Evolutionary conservation across 2,113 vertebrate genomes (phyloP).

Genomic region (Chiloscyllium plagiosum): DNA sequence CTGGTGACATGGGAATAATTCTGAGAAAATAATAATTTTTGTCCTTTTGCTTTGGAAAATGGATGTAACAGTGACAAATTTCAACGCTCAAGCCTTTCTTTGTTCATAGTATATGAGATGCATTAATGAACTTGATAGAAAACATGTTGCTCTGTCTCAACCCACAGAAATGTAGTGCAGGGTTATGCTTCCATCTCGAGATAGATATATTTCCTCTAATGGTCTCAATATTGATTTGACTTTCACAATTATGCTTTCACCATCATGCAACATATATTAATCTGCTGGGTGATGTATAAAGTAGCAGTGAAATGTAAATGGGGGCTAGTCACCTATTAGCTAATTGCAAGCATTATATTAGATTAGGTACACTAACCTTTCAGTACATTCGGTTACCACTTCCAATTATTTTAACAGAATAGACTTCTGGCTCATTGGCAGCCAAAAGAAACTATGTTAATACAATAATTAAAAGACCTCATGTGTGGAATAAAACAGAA

Average conservation of each 20-base stretch:
- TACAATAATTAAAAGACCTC: conserved; percentile 36
- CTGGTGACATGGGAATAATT: background rate
- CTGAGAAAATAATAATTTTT: background rate
- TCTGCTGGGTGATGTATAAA: conserved; percentile 25
- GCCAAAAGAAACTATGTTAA: background rate
- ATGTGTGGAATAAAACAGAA: conserved; percentile 34
- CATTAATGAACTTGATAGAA: background rate
- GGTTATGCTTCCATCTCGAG: conserved; percentile 19
- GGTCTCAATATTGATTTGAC: conserved; percentile 17
- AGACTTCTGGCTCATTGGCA: background rate
- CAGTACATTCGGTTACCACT: conserved; percentile 8
- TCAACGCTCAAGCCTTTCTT: background rate
- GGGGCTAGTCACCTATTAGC: conserved; percentile 8
- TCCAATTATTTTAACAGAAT: conserved; percentile 35
- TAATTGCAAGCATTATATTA: conserved; percentile 31
- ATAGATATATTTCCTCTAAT: conserved; percentile 33
- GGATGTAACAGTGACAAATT: background rate
- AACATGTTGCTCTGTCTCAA: conserved; percentile 16
- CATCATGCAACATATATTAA: conserved; percentile 12
- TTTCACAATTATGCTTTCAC: background rate
- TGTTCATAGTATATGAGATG: conserved; percentile 20
- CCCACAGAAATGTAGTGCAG: conserved; percentile 15
- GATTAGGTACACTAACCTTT: conserved; percentile 9
- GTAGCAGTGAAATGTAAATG: conserved; percentile 27
- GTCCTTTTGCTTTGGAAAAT: background rate